Base-by-base conservation (phyloP, 92 coral and sea anemone genomes). In the Epizoanthus scotinus region DNA sequence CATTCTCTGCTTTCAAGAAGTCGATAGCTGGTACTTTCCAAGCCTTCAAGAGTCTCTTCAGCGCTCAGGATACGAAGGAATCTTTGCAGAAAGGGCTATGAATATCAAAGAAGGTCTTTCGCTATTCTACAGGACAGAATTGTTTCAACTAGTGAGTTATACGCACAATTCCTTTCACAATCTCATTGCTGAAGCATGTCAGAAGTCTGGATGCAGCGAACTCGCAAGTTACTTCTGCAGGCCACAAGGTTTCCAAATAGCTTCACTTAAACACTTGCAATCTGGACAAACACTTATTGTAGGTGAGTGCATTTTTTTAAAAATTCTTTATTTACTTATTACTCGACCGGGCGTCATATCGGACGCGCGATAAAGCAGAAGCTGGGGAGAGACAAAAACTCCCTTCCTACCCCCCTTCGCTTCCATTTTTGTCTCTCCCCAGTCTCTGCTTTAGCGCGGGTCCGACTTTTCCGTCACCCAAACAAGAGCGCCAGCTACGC, bases 1-100 rank as follows among this genome's bases (percentile, higher is more conserved):
- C 40, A 88, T 91, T 17, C 28, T 91, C 22, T 85, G 89, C 49
- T 74, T 91, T 14, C 95, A 88, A 86, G 95, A 91, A 42, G 92
- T 91, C 0, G 95, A 91, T 59, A 77, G 71, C 3, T 21, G 67
- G 40, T 91, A 91, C 85, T 88, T 78, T 65, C 21, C 60, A 21
- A 47, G 44, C 38, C 88, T 91, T 47, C 63, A 73, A 47, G 88
- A 80, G 61, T 84, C 70, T 12, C 86, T 91, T 62, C 50, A 77
- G 8, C 25, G 27, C 47, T 69, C 78, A 15, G 90, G 90, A 0
- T 91, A 82, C 69, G 27, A 83, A 36, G 95, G 90, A 17, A 70
- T 87, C 59, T 82, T 82, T 80, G 78, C 73, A 28, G 60, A 63
- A 20, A 75, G 82, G 54, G 44, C 79, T 27, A 66, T 54, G 71